These are phyloP conservation scores for Meiosimyza decipiens DNA, from an alignment of 2,888 invertebrate genomes.

Conservation along the genomic window DNA sequence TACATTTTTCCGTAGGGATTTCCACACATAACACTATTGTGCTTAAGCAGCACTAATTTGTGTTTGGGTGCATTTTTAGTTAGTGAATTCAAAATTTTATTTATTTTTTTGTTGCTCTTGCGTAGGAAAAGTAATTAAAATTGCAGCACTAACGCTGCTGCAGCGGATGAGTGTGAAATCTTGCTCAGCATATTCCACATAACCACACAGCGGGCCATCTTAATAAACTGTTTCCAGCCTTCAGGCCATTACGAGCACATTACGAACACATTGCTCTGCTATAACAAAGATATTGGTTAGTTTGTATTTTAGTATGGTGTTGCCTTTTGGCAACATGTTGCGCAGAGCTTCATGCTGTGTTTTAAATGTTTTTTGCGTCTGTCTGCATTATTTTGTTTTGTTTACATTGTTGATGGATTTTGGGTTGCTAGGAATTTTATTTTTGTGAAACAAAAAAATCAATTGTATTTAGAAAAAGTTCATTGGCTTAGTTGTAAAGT, in stretches of 20 bases:
- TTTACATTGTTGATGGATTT: no score
- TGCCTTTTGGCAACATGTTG: slow-evolving; percentile 40
- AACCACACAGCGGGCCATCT: slow-evolving; percentile 8
- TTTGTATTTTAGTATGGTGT: slow-evolving; percentile 44
- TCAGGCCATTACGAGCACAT: no score
- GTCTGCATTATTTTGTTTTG: not conserved
- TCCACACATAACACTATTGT: no score
- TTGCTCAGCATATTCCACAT: not conserved
- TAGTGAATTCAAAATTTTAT: no score
- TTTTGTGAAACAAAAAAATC: not conserved
- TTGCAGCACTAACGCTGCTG: not conserved
- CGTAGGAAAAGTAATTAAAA: not conserved
- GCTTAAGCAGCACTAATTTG: no score
- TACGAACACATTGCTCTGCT: no score
- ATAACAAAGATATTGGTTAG: slow-evolving; percentile 28
- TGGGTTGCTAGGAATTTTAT: not conserved
- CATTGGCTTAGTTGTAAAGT: no score
- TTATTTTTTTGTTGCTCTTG: not conserved
- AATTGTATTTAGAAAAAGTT: not conserved
- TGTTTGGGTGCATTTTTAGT: no score
- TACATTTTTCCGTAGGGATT: no score
- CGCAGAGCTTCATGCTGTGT: slow-evolving; percentile 43
- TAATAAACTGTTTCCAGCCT: no score
- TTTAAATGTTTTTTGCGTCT: not conserved
- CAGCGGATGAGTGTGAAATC: not conserved